Evolutionary conservation across 2,888 invertebrate genomes (phyloP), one percentile per base, ranked within the genome.

Genomic region (Pterostichus madidus): DNA sequence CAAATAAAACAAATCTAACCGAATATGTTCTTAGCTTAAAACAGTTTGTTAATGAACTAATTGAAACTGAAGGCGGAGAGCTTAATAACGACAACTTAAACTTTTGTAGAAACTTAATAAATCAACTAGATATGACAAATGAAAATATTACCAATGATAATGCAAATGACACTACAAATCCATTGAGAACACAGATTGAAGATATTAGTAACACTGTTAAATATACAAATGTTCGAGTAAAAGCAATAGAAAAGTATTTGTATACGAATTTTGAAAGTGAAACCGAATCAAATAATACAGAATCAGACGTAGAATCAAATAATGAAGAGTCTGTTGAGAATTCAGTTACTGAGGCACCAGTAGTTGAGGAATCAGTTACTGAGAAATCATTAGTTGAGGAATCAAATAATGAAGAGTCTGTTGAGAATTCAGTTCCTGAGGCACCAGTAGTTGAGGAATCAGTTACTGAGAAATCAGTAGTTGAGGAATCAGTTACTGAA

Each of bases 331-430:
- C 56, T 5, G 56, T 56, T 56, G 56, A 56, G 10, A 10, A 56
- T 13, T 17, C 56, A 56, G 56, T 56, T 56, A 17, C 17, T 56
- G 56, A 56, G 56, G 56, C 5, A 56, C 8, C 56, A 56, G 56
- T 56, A 17, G 17, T 17, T 56, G 56, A 56, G 13, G 56, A 56
- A 5, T 17, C 56, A 56, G 56, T 56, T 56, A 17, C 8, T 56
- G 56, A 56, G 56, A 10, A 17, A 56, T 15, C 56, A 56, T 10
- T n/a, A n/a, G 15, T n/a, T 13, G 68, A 68, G 39, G 39, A 39
- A 8, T 39, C 39, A 39, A 8, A 7, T 39, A 39, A 6, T 39
- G 39, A 39, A 39, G 39, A 39, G 24, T 24, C 24, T 24, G 24
- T 24, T 24, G 39, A 39, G 8, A 8, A 39, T 8, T 8, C 39